Percentiles rank a stretch among this genome's conserved stretches.
Evolutionary conservation across 1,140 invertebrate genomes (phyloP).

Genomic region (Trypoxylus dichotomus): DNA sequence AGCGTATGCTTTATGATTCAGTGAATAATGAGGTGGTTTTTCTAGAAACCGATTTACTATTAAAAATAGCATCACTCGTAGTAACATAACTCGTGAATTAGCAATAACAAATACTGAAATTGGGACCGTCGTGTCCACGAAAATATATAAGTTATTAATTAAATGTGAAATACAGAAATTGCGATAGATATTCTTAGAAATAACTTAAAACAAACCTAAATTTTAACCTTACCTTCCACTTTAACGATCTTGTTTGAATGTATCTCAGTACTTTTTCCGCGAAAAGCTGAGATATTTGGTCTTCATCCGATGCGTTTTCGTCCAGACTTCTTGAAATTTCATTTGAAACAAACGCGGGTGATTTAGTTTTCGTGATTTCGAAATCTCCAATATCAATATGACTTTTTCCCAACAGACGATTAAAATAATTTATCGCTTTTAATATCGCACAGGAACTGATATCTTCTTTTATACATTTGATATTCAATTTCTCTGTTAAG

Average conservation of each 20-base stretch:
- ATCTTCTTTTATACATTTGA: slow-evolving; percentile 73
- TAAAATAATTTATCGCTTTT: slow-evolving; percentile 78
- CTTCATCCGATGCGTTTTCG: slow-evolving; percentile 62
- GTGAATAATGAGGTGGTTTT: too few species aligned
- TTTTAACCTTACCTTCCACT: slow-evolving; percentile 57
- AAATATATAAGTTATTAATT: too few species aligned
- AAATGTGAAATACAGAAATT: too few species aligned
- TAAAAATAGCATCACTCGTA: too few species aligned
- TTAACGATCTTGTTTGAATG: slow-evolving; percentile 68
- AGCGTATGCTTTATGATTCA: too few species aligned
- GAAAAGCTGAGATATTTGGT: slow-evolving; percentile 69
- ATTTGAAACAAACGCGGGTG: slow-evolving; percentile 39
- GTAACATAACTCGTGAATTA: too few species aligned
- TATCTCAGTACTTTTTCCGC: slow-evolving; percentile 74
- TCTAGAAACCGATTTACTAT: too few species aligned
- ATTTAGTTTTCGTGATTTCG: slow-evolving; percentile 75
- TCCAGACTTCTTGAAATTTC: slow-evolving; percentile 48
- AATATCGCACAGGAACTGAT: slow-evolving; percentile 77
- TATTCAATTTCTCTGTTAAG: slow-evolving; percentile 70
- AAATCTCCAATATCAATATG: slow-evolving; percentile 71
- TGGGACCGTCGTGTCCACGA: too few species aligned
- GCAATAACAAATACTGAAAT: too few species aligned
- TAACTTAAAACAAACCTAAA: too few species aligned
- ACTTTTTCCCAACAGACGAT: slow-evolving; percentile 76
- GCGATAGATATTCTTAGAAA: too few species aligned